Evolutionary conservation across 2,113 vertebrate genomes (phyloP), one percentile per base, ranked within the genome.

Genomic region (Platysternon megacephalum): DNA sequence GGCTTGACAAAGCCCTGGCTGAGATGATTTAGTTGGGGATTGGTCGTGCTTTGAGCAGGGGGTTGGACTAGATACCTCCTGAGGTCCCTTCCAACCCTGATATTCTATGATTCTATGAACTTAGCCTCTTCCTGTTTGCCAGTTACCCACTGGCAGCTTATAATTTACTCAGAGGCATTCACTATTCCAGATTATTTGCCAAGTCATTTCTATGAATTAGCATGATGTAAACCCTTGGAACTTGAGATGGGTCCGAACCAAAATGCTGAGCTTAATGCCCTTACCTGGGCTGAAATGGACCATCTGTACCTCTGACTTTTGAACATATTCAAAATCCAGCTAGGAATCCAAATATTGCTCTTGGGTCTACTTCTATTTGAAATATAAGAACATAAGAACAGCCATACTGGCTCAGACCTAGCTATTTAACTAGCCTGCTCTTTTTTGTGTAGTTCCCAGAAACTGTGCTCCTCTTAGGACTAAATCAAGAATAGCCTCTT

Each of bases 181-280:
- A 21, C 22, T 42, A 74, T 11, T 42, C 29, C 89, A 85, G 87
- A 48, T 76, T 87, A 65, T 94, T 96, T 87, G 92, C 56, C 72
- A 94, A 92, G 72, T 91, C 85, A 1, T 89, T 85, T 2, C 6
- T 29, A 65, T 14, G 12, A 65, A 85, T 58, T 89, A 95, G 86
- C 61, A 92, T 85, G 82, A 32, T 52, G 10, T 56, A 78, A 85
- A 84, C 82, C 83, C 48, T 89, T 55, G 1, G 93, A 88, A 95
- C 79, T 65, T 92, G 91, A 92, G 13, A 19, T 11, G 74, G 19
- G 14, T 86, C 85, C 29, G 91, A 94, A 97, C 65, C 56, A 91
- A 58, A 96, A 95, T 93, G 72, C 88, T 81, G 85, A 24, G 35
- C 89, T 90, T 89, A 79, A 52, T 3, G 87, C 56, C 87, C 88